Conservation (phyloP, 2,888 invertebrate genomes). For the Noctua comes region DNA sequence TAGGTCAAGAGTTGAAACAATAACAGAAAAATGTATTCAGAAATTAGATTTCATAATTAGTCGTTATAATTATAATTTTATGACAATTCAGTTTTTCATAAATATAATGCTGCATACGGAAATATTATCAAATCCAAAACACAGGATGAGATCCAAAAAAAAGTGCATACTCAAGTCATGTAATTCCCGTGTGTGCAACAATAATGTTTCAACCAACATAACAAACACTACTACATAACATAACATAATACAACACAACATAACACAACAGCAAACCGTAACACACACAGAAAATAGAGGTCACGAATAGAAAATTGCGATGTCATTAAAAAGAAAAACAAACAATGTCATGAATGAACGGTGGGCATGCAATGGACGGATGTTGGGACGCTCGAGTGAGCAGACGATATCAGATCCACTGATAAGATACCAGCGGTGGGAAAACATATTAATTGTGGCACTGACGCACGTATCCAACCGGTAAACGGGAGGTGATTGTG, state of each 20-base stretch:
- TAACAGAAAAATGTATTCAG: background rate
- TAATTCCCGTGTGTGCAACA: background rate
- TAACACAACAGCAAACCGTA: conserved; percentile 11
- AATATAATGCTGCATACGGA: background rate
- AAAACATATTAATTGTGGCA: conserved; percentile 68
- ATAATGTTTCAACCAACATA: background rate
- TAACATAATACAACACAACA: background rate
- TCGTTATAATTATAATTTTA: background rate
- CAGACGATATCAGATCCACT: conserved; percentile 76
- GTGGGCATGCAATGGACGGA: conserved; percentile 71
- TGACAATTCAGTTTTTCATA: background rate
- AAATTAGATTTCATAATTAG: background rate
- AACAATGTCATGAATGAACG: conserved; percentile 59
- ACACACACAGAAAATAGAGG: conserved; percentile 39
- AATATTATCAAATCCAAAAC: background rate
- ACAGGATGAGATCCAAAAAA: background rate
- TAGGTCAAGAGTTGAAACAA: conserved; percentile 31
- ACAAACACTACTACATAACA: background rate
- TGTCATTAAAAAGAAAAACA: conserved; percentile 62
- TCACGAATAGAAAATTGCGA: conserved; percentile 66
- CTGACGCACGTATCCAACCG: conserved; percentile 55
- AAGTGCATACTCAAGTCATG: background rate
- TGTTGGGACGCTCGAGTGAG: conserved; percentile 77
- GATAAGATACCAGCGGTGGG: conserved; percentile 81
- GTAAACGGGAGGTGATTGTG: conserved; percentile 46